Base-by-base conservation (phyloP, 2,113 vertebrate genomes). In the Numida meleagris region DNA sequence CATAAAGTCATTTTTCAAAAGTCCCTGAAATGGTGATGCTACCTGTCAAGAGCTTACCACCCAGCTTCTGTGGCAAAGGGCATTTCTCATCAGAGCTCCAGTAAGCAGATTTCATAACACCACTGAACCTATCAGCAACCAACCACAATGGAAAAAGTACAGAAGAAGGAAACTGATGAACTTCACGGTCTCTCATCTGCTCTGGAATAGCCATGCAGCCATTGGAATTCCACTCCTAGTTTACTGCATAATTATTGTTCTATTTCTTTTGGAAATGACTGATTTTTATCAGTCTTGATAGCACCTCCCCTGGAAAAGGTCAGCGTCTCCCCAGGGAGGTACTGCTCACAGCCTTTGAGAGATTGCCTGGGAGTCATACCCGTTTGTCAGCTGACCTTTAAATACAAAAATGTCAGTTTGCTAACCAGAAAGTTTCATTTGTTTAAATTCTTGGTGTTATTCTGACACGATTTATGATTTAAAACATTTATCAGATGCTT, bases 321-420 rank as follows among this genome's bases (percentile, higher is more conserved):
- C 90, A 95, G 62, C 33, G 31, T 73, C 16, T 93, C 62, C 82
- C 79, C 57, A 76, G 72, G 81, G 84, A 96, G 75, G 71, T 45
- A 8, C 77, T 58, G 86, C 70, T 88, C 13, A 1, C 50, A 93
- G 51, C 21, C 74, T 93, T 91, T 85, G 38, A 95, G 71, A 89
- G 66, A 80, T 84, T 88, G 90, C 82, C 78, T 66, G 57, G 12
- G 70, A 95, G 88, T 96, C 83, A 82, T 72, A 95, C 67, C 83
- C 91, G 95, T 96, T 90, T 82, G 71, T 72, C 94, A 88, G 81
- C 94, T 96, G 96, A 97, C 95, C 89, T 98, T 97, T 96, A 96
- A 92, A 91, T 93, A 90, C 15, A 97, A 63, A 93, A 95, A 91
- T 61, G 88, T 92, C 74, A 82, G 68, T 96, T 97, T 94, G 90